Base-by-base conservation (phyloP, 2,113 vertebrate genomes). In the Tachysurus fulvidraco region DNA sequence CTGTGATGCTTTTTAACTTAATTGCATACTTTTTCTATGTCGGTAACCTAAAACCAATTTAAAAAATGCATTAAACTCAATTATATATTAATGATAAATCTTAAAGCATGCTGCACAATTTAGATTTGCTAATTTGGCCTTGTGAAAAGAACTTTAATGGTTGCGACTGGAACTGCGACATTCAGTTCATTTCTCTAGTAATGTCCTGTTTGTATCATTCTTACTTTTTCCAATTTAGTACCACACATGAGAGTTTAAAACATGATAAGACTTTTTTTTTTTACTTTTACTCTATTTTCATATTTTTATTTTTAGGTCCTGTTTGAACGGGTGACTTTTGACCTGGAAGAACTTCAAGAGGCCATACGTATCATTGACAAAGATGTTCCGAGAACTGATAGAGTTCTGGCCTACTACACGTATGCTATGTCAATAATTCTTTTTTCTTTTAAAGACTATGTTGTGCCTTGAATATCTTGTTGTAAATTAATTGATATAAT, bases 281-380 rank as follows among this genome's bases (percentile, higher is more conserved):
- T 30, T 60, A 11, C 13, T 83, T 30, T 89, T 6, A 25, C 57
- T 78, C 28, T 65, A 67, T 79, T 78, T 69, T 50, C 19, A n/a
- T 36, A 36, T 36, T 36, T 36, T 67, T 21, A 36, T 55, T 46
- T 84, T 23, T 89, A 95, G 93, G 92, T 95, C 60, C 87, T 95
- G 83, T 94, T 95, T 92, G 93, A 95, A 86, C 92, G 95, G 3
- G 89, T 92, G 23, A 90, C 89, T 0, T 93, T 95, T 90, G 93
- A 96, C 62, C 71, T 90, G 13, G 88, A 91, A 54, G 93, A 95
- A 83, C 93, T 96, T 30, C 92, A 87, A 80, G 95, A 96, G 90
- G 95, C 95, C 36, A 91, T 93, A 82, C 89, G 95, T 25, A 95
- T 96, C 87, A 95, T 96, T 86, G 94, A 96, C 89, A 96, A 96